Evolutionary conservation across 2,888 invertebrate species (phyloP), one percentile per base, ranked within the genome.

Genomic region (Platypus cylindrus): DNA sequence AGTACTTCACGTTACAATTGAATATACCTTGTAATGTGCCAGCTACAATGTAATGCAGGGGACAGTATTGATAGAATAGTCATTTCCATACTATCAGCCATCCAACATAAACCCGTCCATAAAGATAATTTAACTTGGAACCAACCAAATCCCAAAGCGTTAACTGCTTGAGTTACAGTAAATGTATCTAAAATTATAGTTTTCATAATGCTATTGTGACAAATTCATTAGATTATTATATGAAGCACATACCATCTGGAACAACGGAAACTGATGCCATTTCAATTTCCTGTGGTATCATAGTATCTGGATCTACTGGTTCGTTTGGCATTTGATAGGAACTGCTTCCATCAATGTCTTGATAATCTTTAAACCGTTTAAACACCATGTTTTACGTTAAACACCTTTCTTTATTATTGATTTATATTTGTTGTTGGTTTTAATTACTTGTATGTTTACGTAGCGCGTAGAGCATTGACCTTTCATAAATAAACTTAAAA

Each of bases 1-100:
- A n/a, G n/a, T 11, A 5, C 5, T 4, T 53, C 8, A 30, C 15
- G 5, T 26, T 9, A 26, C 11, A 12, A 5, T 8, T n/a, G n/a
- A n/a, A n/a, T 33, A 47, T 52, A 72, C 72, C 72, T 70, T 52
- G 78, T 74, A 44, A 95, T 83, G 53, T 82, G 80, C 94, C 94
- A 94, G 59, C 87, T 85, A 60, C 94, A 95, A 55, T 90, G 90
- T 33, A 95, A 65, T 0, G 93, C 89, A 8, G 94, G 93, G 11
- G 90, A 87, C 23, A 95, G 64, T 43, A 95, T 90, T 48, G 90
- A 89, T 22, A 94, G 65, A 51, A 95, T 90, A 54, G 93, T 94
- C 87, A 94, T 94, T 65, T 94, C 94, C 93, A 94, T 94, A 35
- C 91, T 90, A 60, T 94, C 94, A 1, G 93, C 90, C 91, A 93